Base-by-base conservation (phyloP, 2,888 invertebrate species). In the Tachina lurida region DNA sequence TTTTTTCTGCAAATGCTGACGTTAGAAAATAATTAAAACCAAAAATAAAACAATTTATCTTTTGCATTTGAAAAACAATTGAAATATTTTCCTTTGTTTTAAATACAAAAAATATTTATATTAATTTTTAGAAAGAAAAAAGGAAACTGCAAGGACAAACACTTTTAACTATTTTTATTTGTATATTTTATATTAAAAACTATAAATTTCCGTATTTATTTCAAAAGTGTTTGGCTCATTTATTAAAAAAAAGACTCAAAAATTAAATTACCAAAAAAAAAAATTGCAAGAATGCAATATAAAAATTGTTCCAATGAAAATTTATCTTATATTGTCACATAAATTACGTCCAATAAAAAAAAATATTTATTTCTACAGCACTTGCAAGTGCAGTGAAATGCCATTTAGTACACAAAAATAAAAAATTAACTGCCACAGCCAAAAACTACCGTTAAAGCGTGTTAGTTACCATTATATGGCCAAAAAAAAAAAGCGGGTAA, bases 321-420 rank as follows among this genome's bases (percentile, higher is more conserved):
- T 84, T 80, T 86, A 86, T 86, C 83, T 84, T 84, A 49, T 73
- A 86, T 76, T 86, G 83, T 86, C 86, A 86, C 83, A 86, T 86
- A 86, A 86, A 86, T 86, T 83, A 84, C 79, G 49, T 76, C 63
- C 68, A 71, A 84, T 73, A 83, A 67, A 76, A 76, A 83, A 81
- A 81, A 81, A n/a, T n/a, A n/a, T 31, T 31, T 77, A 60, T 31
- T 31, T n/a, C 13, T 1, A 63, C 45, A 54, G 56, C 67, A 49
- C 60, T 79, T 54, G 71, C 31, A 85, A 83, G 79, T 84, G 75
- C 71, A 86, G 67, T 80, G 71, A 76, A 83, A 76, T 76, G 73
- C 39, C 75, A 80, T 73, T 76, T 62, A 31, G 63, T 15, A 15
- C n/a, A n/a, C n/a, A 15, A 56, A 71, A 45, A 22, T 47, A 4